Percentiles rank a stretch among this genome's conserved stretches.
phyloP scores from a whole-genome alignment of 1,140 invertebrate genomes.

The Patella vulgata region DNA sequence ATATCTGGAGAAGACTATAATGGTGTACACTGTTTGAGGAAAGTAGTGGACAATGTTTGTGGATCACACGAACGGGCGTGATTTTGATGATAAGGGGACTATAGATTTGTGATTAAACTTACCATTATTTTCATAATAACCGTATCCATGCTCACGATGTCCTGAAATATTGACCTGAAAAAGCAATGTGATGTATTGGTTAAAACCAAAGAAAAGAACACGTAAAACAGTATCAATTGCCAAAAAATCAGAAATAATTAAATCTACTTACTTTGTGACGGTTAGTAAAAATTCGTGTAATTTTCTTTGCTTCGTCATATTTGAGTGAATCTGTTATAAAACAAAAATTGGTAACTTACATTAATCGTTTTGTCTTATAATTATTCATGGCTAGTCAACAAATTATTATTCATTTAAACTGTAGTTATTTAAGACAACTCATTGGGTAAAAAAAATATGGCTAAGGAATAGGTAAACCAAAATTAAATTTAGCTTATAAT shows the following conservation, averaged over 20 bases:
- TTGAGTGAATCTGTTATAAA: constrained; percentile 70
- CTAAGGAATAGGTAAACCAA: not conserved
- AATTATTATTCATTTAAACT: constrained; percentile 7
- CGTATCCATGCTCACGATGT: constrained; percentile 85
- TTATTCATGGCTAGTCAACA: constrained; percentile 1
- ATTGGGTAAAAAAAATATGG: not conserved
- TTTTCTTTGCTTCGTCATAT: constrained; percentile 74
- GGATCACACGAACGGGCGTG: too few species aligned
- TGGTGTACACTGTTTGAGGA: too few species aligned
- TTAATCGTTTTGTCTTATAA: constrained; percentile 13
- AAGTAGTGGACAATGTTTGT: too few species aligned
- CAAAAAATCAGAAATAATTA: not conserved
- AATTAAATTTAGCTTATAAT: constrained; percentile 4
- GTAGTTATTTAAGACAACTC: not conserved
- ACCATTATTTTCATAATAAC: constrained; percentile 84
- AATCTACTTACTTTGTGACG: constrained; percentile 75
- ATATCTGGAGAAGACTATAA: too few species aligned
- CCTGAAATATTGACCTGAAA: constrained; percentile 75
- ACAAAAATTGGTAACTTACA: not conserved
- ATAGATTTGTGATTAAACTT: too few species aligned
- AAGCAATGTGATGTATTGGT: constrained; percentile 10
- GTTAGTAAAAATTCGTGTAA: constrained; percentile 78
- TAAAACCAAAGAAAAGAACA: not conserved
- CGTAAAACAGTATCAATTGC: not conserved
- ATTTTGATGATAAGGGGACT: too few species aligned